Percentiles rank a stretch among this genome's conserved stretches.
Conservation (phyloP, 2,797 vertebrate genomes). For the Yasuhikotakia modesta region DNA sequence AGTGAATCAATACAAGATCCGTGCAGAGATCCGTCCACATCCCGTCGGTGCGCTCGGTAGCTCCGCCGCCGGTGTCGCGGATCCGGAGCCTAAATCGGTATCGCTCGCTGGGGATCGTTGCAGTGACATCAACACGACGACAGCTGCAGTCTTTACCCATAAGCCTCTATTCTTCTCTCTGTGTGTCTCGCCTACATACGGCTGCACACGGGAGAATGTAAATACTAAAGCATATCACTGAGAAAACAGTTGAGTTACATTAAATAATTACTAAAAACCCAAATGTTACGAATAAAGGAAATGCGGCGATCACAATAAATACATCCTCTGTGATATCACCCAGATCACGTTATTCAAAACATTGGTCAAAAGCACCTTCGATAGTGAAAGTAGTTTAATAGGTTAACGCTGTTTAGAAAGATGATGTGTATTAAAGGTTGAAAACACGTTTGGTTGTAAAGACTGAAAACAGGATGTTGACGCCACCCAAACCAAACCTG, state of each 20-base stretch:
- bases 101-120: constrained; percentile 65
- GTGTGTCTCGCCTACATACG: constrained; percentile 38
- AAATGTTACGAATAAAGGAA: neutral
- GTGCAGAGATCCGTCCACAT: no score
- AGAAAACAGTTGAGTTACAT: neutral
- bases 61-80: constrained; percentile 39
- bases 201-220: constrained; percentile 10
- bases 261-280: neutral
- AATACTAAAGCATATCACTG: neutral
- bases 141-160: constrained; percentile 74
- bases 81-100: constrained; percentile 55
- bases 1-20: neutral
- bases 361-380: no score
- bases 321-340: no score
- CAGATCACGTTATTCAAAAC: no score
- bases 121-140: constrained; percentile 64
- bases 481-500: no score
- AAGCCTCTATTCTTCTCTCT: constrained; percentile 59
- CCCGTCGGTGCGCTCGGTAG: no score
- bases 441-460: no score
- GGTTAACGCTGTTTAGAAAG: no score
- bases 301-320: neutral
- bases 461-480: no score
- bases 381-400: no score
- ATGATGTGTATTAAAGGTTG: no score